These are phyloP conservation scores for Nomia melanderi DNA, from an alignment of 1,140 invertebrate species.

Conservation along the genomic window DNA sequence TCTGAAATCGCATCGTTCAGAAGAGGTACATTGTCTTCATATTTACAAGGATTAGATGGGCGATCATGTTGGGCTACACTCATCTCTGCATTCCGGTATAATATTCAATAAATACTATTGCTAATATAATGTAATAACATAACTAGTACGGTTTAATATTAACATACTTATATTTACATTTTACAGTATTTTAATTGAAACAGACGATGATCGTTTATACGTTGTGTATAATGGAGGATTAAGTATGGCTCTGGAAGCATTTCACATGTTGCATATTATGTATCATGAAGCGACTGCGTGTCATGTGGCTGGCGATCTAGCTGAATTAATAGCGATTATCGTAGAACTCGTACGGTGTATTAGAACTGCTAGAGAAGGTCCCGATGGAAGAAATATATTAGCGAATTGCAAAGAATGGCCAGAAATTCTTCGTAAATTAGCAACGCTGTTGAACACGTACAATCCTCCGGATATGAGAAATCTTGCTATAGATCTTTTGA, in stretches of 20 bases:
- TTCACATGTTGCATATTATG: slow-evolving; percentile 95
- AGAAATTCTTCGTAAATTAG: slow-evolving; percentile 90
- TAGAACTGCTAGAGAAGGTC: slow-evolving; percentile 84
- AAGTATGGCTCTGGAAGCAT: slow-evolving; percentile 93
- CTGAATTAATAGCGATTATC: slow-evolving; percentile 90
- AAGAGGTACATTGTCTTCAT: slow-evolving; percentile 90
- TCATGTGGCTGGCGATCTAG: slow-evolving; percentile 90
- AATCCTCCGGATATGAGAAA: slow-evolving; percentile 92
- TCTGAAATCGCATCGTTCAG: slow-evolving; percentile 91
- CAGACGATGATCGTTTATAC: slow-evolving; percentile 92
- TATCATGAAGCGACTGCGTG: slow-evolving; percentile 96
- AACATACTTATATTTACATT: neutral
- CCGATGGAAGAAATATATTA: slow-evolving; percentile 85
- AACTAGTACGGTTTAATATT: neutral
- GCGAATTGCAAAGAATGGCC: slow-evolving; percentile 90
- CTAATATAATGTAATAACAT: too few species aligned
- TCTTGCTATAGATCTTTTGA: slow-evolving; percentile 90
- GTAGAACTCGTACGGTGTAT: slow-evolving; percentile 87
- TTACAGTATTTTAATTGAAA: slow-evolving; percentile 90
- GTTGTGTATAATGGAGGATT: slow-evolving; percentile 94
- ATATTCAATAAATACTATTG: slow-evolving; percentile 6
- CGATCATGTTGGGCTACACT: slow-evolving; percentile 93
- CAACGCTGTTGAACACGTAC: slow-evolving; percentile 94
- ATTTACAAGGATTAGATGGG: slow-evolving; percentile 90
- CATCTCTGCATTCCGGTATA: slow-evolving; percentile 88